Evolutionary conservation across 2,797 vertebrate species (phyloP).

Genomic region (Varecia variegata): DNA sequence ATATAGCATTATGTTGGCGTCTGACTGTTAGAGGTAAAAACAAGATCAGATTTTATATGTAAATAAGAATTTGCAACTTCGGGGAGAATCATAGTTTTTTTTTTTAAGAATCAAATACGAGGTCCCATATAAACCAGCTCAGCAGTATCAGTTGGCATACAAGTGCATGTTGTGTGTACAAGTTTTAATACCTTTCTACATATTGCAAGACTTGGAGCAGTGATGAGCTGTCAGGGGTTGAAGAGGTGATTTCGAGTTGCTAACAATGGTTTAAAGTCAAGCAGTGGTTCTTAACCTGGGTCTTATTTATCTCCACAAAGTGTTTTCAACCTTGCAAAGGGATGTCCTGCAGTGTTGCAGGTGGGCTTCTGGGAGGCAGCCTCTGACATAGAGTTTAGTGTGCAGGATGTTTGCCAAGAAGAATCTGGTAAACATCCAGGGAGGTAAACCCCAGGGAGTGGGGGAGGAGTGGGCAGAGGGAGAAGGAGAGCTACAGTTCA

Average conservation of each 20-base stretch:
- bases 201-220: not conserved
- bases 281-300: not conserved
- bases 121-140: not conserved
- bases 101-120: not conserved
- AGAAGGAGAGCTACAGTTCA: not conserved
- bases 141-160: not conserved
- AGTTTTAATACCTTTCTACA: not conserved
- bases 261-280: not conserved
- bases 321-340: not conserved
- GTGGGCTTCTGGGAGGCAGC: not conserved
- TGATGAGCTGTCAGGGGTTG: not conserved
- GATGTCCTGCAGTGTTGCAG: not conserved
- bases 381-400: not conserved
- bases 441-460: not conserved
- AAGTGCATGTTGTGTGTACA: not conserved
- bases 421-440: not conserved
- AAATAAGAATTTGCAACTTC: not conserved
- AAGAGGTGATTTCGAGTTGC: not conserved
- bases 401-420: not conserved
- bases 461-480: not conserved
- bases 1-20: not conserved
- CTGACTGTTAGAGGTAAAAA: not conserved
- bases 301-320: not conserved
- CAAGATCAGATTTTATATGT: not conserved
- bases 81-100: not conserved